Conservation (phyloP, 2,797 vertebrate species). For the Sebastes diaconus region DNA sequence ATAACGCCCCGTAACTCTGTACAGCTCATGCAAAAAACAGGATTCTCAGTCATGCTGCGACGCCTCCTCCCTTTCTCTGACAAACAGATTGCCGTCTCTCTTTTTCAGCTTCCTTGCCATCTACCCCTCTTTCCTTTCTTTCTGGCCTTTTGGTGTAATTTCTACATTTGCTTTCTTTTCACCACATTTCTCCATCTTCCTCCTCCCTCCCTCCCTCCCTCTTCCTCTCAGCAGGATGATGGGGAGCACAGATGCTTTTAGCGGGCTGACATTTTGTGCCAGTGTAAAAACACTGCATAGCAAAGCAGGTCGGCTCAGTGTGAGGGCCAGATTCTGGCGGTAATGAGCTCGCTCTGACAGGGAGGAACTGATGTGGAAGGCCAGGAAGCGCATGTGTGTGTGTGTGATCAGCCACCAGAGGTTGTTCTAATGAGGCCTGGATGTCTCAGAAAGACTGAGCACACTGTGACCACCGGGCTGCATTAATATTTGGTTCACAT, state of each 20-base stretch:
- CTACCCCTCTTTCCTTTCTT: constrained; percentile 21
- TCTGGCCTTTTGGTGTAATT: constrained; percentile 39
- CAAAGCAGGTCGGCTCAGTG: constrained; percentile 77
- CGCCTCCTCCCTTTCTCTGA: constrained; percentile 27
- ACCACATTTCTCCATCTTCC: constrained; percentile 27
- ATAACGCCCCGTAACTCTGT: constrained; percentile 8
- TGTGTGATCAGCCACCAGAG: constrained; percentile 52
- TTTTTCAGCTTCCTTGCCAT: constrained; percentile 13
- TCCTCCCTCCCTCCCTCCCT: constrained; percentile 18
- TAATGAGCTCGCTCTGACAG: constrained; percentile 79
- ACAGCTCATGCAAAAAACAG: constrained; percentile 34
- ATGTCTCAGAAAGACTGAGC: constrained; percentile 40
- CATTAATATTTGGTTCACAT: constrained; percentile 40
- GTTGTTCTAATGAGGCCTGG: constrained; percentile 63
- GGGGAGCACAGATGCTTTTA: constrained; percentile 74
- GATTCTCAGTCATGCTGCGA: constrained; percentile 29
- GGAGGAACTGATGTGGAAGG: constrained; percentile 71
- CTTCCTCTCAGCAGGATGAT: constrained; percentile 52
- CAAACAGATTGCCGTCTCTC: constrained; percentile 42
- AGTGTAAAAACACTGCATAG: constrained; percentile 75
- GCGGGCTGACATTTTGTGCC: constrained; percentile 79
- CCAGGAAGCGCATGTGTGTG: constrained; percentile 37
- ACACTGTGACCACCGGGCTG: constrained; percentile 48
- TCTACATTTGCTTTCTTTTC: constrained; percentile 52
- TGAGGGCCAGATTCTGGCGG: constrained; percentile 71